Percentiles rank a stretch among this genome's conserved stretches.
Evolutionary conservation across 2,888 invertebrate species (phyloP).

Genomic region (Margaritifera margaritifera): DNA sequence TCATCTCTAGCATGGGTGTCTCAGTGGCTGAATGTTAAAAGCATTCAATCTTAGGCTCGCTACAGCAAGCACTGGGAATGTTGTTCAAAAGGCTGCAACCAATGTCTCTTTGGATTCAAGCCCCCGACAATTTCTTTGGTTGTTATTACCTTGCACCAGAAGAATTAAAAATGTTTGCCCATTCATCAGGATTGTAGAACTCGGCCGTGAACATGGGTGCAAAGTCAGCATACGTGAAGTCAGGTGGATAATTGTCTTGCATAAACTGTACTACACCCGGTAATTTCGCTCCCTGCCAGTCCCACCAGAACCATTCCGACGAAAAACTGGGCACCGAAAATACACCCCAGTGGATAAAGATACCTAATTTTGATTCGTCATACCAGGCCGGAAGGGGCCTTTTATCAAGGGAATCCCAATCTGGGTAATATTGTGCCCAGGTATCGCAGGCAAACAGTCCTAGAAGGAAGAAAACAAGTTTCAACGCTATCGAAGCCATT

Average conservation of each 20-base stretch:
- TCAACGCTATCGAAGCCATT: too few relatives aligned
- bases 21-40: too few relatives aligned
- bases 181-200: slow-evolving; percentile 87
- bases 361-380: slow-evolving; percentile 74
- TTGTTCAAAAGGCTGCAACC: too few relatives aligned
- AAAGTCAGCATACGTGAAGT: slow-evolving; percentile 93
- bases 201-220: slow-evolving; percentile 88
- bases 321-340: slow-evolving; percentile 69
- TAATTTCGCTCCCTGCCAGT: slow-evolving; percentile 78
- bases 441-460: too few relatives aligned
- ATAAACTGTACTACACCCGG: slow-evolving; percentile 78
- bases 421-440: slow-evolving; percentile 78
- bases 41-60: too few relatives aligned
- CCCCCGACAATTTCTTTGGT: too few relatives aligned
- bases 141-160: slow-evolving; percentile 91
- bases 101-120: too few relatives aligned
- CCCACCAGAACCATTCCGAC: slow-evolving; percentile 91
- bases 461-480: too few relatives aligned
- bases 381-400: slow-evolving; percentile 80
- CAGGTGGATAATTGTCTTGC: slow-evolving; percentile 86
- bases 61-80: too few relatives aligned
- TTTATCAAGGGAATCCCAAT: slow-evolving; percentile 88
- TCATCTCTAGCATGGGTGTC: too few relatives aligned
- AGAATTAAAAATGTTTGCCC: slow-evolving; percentile 86
- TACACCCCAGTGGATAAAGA: slow-evolving; percentile 75